Conservation (phyloP, 2,113 vertebrate species). For the Mastomys natalensis region DNA sequence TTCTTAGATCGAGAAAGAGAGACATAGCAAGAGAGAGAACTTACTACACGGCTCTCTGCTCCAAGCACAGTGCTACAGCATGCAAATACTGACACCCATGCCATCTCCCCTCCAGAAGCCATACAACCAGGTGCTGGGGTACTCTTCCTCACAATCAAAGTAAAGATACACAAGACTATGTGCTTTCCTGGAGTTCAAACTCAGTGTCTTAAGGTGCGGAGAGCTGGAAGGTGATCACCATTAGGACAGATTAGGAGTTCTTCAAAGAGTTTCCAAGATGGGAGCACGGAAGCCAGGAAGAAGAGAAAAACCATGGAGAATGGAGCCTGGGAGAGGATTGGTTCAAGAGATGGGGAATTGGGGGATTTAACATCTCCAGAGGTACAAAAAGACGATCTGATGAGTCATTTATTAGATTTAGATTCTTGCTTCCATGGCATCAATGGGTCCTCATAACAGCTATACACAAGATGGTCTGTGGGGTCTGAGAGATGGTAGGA, state of each 20-base stretch:
- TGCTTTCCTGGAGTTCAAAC: slow-evolving; percentile 20
- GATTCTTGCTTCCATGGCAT: background rate
- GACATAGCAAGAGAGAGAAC: background rate
- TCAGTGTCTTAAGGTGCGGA: background rate
- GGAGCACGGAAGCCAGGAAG: background rate
- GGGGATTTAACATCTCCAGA: slow-evolving; percentile 1
- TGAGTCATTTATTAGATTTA: background rate
- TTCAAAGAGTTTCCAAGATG: background rate
- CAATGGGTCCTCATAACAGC: rapidly evolving
- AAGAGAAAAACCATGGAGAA: background rate
- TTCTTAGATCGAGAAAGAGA: slow-evolving; percentile 34
- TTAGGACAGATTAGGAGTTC: background rate
- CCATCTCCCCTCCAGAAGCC: background rate
- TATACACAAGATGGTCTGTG: background rate
- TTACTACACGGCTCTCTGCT: background rate
- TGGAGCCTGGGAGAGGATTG: background rate
- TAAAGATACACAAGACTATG: background rate
- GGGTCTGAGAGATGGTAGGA: background rate
- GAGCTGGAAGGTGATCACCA: background rate
- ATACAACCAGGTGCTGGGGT: background rate
- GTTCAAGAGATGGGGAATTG: background rate
- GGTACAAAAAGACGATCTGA: background rate
- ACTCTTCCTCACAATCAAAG: background rate
- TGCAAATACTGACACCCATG: background rate
- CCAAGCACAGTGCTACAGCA: background rate